Conservation (phyloP, 1,140 invertebrate species). For the Leptinotarsa lineolata region DNA sequence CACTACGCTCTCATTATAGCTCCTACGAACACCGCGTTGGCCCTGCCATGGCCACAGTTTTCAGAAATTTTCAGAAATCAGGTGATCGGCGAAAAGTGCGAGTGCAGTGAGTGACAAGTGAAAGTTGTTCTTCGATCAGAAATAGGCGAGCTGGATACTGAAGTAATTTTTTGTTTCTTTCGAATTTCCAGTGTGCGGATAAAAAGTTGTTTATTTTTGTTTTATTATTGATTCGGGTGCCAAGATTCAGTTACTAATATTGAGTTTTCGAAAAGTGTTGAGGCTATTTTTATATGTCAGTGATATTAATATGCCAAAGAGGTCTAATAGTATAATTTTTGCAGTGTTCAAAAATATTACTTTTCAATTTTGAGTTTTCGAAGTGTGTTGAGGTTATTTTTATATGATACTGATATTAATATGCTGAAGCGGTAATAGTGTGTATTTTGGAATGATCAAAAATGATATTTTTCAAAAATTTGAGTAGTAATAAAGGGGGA, state of each 20-base stretch:
- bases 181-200: not conserved
- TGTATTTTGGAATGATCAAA: no score
- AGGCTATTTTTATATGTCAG: not conserved
- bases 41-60: not conserved
- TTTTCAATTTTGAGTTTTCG: not conserved
- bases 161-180: not conserved
- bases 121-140: not conserved
- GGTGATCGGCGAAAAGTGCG: not conserved
- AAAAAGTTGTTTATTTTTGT: constrained; percentile 18
- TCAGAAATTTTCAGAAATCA: constrained; percentile 7
- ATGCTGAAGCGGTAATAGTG: no score
- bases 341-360: no score
- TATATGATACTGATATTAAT: no score
- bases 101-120: not conserved
- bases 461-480: no score
- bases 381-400: no score
- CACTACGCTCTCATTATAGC: constrained; percentile 12
- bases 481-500: no score
- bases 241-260: constrained; percentile 2
- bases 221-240: not conserved
- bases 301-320: not conserved
- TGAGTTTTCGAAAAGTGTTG: not conserved
- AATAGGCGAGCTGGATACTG: not conserved
- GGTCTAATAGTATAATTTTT: no score
- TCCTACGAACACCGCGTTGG: not conserved